Conservation (phyloP, 2,113 vertebrate genomes). For the Apistogramma diplotaenia region DNA sequence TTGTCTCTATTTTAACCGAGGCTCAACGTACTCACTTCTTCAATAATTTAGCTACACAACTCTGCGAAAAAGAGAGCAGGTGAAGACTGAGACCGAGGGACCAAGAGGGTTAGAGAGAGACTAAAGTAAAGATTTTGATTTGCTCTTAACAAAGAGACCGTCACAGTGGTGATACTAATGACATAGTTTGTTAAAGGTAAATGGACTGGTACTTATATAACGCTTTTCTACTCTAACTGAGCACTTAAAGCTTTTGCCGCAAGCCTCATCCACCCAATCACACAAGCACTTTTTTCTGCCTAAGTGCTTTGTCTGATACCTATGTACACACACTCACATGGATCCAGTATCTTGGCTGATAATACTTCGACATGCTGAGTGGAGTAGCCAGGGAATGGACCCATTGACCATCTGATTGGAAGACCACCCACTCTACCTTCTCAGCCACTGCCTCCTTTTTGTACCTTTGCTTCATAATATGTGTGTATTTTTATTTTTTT, state of each 20-base stretch:
- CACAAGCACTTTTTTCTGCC: neutral
- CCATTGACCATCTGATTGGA: neutral
- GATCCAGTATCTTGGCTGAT: neutral
- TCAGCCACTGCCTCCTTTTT: neutral
- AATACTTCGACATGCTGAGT: neutral
- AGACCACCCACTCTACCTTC: neutral
- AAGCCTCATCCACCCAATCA: neutral
- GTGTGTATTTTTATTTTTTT: neutral
- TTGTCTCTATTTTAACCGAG: slow-evolving; percentile 51
- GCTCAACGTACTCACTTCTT: slow-evolving; percentile 31
- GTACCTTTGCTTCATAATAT: neutral
- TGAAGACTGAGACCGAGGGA: slow-evolving; percentile 1
- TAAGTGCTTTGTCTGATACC: neutral
- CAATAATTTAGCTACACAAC: slow-evolving; percentile 55
- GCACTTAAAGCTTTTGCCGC: neutral
- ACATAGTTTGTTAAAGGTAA: neutral
- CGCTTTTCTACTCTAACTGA: neutral
- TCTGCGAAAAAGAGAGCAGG: slow-evolving; percentile 46
- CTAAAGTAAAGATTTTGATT: neutral
- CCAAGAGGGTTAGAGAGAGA: neutral
- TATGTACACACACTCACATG: neutral
- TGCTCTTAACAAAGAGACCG: neutral
- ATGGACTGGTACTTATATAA: neutral
- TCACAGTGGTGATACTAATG: neutral
- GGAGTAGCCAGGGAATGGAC: neutral